Conservation (phyloP, 2,888 invertebrate genomes). For the Andrena trimmerana region DNA sequence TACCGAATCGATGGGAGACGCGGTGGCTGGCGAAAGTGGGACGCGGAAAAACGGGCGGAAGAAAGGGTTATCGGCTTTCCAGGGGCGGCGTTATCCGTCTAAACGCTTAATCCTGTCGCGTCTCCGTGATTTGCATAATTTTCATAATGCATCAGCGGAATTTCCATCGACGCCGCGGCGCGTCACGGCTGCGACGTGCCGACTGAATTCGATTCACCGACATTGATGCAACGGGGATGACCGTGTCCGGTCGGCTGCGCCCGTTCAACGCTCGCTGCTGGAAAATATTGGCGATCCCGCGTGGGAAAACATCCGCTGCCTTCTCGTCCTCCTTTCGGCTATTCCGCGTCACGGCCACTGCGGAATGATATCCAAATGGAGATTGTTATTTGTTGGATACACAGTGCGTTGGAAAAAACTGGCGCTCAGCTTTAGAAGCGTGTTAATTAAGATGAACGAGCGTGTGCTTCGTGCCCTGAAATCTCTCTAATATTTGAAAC, state of each 20-base stretch:
- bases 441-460: no score
- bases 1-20: constrained; percentile 19
- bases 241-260: constrained; percentile 34
- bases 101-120: constrained; percentile 44
- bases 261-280: not conserved
- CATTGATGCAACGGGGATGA: constrained; percentile 27
- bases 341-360: not conserved
- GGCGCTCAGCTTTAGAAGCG: no score
- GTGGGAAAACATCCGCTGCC: not conserved
- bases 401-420: not conserved
- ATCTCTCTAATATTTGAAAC: no score
- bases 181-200: constrained; percentile 26
- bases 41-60: not conserved
- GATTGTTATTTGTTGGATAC: not conserved
- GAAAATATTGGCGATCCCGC: constrained; percentile 2
- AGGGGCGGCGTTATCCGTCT: constrained; percentile 40
- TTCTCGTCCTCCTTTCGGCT: not conserved
- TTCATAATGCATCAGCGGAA: constrained; percentile 79
- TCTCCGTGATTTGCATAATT: constrained; percentile 78
- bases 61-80: constrained; percentile 40
- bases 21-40: constrained; percentile 1
- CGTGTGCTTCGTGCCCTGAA: no score
- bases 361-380: not conserved
- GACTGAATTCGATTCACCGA: constrained; percentile 36
- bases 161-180: constrained; percentile 72